Base-by-base conservation (phyloP, 2,797 vertebrate species). In the Phataginus tetradactyla region DNA sequence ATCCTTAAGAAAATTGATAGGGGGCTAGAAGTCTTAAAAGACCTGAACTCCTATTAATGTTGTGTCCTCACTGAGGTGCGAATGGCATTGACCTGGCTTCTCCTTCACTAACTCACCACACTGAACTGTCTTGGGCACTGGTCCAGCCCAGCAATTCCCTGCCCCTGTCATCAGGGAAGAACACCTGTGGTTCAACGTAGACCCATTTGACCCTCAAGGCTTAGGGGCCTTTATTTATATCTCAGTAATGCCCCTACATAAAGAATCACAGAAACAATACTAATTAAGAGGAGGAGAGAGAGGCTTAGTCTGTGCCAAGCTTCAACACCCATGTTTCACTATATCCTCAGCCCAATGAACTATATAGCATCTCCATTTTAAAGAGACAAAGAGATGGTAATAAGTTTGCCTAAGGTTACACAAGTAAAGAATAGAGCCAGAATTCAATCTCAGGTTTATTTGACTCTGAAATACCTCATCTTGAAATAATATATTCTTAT, bases 401-500 rank as follows among this genome's bases (percentile, higher is more conserved):
- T 75, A 88, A 85, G 23, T 81, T 74, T 75, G 64, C 81, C 86
- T 18, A 90, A 75, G 51, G 71, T 92, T 94, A 90, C 7, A 64
- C 34, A 95, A 91, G 4, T 78, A 86, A 74, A 69, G 29, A 94
- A 12, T 20, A 79, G 32, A 90, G 34, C 32, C 45, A 85, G 39
- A 86, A 87, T 75, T 84, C 34, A 92, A 64, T 80, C 49, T 87
- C 53, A 88, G 42, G 39, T 93, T 94, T 97, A 93, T 78, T 79
- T 84, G 77, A 66, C 32, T 88, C 29, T 14, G 87, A 57, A 96
- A 78, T 87, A 68, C 14, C 13, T 51, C 9, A 45, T 88, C 74
- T 95, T 81, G 92, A 92, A 93, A 93, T 79, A 96, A 86, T 87
- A 68, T n/a, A 71, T 92, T 91, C 64, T 86, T 95, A 51, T 90